These are phyloP conservation scores for Apodemia duryi DNA, from an alignment of 2,888 invertebrate species.

Conservation along the genomic window DNA sequence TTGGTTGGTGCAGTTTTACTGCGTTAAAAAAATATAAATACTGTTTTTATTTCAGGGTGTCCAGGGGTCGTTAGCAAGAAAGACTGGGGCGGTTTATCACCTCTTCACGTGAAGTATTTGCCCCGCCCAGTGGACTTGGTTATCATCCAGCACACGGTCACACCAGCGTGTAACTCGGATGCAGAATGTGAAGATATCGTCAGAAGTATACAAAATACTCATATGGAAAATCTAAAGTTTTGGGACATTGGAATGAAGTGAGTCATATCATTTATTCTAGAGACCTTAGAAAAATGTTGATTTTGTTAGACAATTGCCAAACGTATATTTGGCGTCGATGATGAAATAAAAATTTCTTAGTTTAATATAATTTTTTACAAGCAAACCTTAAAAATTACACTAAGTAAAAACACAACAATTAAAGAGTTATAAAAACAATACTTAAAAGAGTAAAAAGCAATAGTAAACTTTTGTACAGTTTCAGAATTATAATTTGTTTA, in stretches of 20 bases:
- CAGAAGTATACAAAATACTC: slow-evolving; percentile 70
- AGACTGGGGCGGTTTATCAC: slow-evolving; percentile 48
- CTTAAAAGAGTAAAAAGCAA: no score
- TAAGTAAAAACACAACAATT: no score
- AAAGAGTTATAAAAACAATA: no score
- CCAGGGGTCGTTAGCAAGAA: slow-evolving; percentile 17
- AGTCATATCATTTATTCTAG: slow-evolving; percentile 35
- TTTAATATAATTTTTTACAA: no score
- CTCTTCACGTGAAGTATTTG: slow-evolving; percentile 73
- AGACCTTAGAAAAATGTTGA: no score
- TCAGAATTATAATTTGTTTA: not conserved
- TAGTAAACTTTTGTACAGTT: no score
- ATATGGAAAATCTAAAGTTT: slow-evolving; percentile 67
- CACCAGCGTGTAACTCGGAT: slow-evolving; percentile 60
- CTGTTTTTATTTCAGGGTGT: slow-evolving; percentile 9
- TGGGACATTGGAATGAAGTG: slow-evolving; percentile 80
- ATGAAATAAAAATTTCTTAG: no score
- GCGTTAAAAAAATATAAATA: no score
- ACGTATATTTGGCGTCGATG: no score
- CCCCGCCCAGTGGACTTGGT: slow-evolving; percentile 74
- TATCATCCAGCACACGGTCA: slow-evolving; percentile 79
- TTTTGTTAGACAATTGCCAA: no score
- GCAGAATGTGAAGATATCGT: slow-evolving; percentile 61
- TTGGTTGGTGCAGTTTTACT: no score
- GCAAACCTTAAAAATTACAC: no score